These are phyloP conservation scores for Phylloscopus trochiloides DNA, from an alignment of 2,113 vertebrate species.

Conservation along the genomic window DNA sequence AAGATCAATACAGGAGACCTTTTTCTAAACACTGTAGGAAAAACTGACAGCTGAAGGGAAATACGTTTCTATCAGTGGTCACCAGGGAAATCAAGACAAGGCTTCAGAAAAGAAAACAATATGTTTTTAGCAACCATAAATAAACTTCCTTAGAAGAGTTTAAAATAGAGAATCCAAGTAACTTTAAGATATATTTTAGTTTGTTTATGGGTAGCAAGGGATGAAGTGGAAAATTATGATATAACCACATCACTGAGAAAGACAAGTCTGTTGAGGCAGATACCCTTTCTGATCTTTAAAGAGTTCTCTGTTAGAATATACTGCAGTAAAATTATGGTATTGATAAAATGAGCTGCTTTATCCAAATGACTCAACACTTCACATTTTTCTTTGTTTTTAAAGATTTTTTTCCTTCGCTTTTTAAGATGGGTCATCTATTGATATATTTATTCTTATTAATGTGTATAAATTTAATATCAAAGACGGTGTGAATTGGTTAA, in stretches of 20 bases:
- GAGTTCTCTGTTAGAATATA: neutral
- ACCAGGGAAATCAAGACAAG: neutral
- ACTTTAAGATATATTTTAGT: neutral
- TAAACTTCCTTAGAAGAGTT: neutral
- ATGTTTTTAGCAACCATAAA: neutral
- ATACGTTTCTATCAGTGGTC: neutral
- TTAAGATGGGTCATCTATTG: neutral
- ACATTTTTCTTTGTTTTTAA: neutral
- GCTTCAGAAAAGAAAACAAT: neutral
- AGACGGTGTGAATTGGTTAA: neutral
- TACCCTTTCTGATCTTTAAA: neutral
- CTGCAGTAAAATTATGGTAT: neutral
- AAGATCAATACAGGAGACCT: neutral
- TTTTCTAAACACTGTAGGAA: neutral
- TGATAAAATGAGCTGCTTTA: neutral
- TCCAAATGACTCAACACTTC: neutral
- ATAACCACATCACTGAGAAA: neutral
- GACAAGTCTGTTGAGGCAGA: neutral
- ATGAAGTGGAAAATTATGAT: neutral
- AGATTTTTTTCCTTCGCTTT: neutral
- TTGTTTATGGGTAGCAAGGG: neutral
- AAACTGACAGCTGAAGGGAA: neutral
- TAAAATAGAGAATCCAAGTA: neutral
- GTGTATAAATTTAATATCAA: neutral
- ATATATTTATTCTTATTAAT: neutral